A percentile compares a stretch with the other conserved stretches of the same genome.
phyloP scores from a whole-genome alignment of 2,113 vertebrate genomes.

The Atractosteus spatula region DNA sequence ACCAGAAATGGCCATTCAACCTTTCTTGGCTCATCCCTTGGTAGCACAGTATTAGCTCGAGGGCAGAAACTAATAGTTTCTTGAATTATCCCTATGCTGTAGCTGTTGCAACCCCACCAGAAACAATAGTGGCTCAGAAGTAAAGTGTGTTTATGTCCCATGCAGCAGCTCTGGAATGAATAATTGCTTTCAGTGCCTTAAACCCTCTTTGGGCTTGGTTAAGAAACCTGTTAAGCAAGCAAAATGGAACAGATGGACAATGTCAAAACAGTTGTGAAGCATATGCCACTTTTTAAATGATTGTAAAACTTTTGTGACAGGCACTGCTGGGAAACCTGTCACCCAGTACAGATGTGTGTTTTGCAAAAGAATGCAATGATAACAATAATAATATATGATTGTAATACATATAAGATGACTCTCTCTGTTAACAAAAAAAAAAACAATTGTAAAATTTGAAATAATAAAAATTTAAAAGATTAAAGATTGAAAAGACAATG shows the following conservation, averaged over 20 bases:
- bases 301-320: conserved; percentile 50
- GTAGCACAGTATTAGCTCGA: conserved; percentile 55
- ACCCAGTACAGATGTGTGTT: conserved; percentile 52
- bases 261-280: conserved; percentile 55
- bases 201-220: conserved; percentile 11
- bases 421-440: too few species aligned
- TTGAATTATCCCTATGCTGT: conserved; percentile 62
- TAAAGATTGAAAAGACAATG: too few species aligned
- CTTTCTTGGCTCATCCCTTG: conserved; percentile 59
- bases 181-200: conserved; percentile 28
- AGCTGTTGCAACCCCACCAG: conserved; percentile 42
- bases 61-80: conserved; percentile 48
- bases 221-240: conserved; percentile 33
- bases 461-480: too few species aligned
- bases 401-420: too few species aligned
- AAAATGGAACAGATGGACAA: conserved; percentile 22
- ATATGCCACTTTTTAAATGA: conserved; percentile 45
- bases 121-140: conserved; percentile 38
- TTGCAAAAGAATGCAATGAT: conserved; percentile 29
- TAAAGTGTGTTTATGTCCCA: conserved; percentile 31
- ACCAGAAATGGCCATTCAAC: conserved; percentile 49
- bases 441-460: too few species aligned
- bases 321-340: conserved; percentile 53
- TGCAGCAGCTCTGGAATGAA: conserved; percentile 51
- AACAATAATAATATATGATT: too few species aligned